These are phyloP conservation scores for Oostethus manadensis DNA, from an alignment of 2,113 vertebrate genomes.

Conservation along the genomic window DNA sequence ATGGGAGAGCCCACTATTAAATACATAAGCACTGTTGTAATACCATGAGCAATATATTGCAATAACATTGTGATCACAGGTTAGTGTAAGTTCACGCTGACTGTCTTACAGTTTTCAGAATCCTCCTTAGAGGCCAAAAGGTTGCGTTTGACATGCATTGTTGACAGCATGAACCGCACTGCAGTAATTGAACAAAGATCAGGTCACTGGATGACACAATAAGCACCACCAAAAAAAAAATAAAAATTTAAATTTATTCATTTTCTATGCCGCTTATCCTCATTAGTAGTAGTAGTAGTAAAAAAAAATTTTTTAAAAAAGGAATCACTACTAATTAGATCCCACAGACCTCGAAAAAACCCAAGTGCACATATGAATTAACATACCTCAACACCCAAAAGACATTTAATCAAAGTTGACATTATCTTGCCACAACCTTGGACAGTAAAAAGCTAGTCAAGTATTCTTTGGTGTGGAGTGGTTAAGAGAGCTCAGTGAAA, in stretches of 20 bases:
- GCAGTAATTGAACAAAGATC: slow-evolving; percentile 30
- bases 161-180: slow-evolving; percentile 6
- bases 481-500: slow-evolving; percentile 6
- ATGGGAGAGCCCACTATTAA: too few relatives aligned
- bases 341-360: slow-evolving; percentile 19
- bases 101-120: neutral
- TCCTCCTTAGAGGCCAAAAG: slow-evolving; percentile 3
- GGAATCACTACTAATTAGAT: slow-evolving; percentile 38
- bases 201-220: slow-evolving; percentile 24
- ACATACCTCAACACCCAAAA: slow-evolving; percentile 12
- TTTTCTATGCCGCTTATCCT: too few relatives aligned
- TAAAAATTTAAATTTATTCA: too few relatives aligned
- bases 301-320: too few relatives aligned
- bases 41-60: too few relatives aligned
- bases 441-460: neutral
- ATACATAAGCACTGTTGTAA: too few relatives aligned
- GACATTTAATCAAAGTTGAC: slow-evolving; percentile 2
- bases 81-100: too few relatives aligned
- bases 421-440: slow-evolving; percentile 9
- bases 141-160: slow-evolving; percentile 17
- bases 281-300: too few relatives aligned
- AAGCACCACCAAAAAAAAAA: slow-evolving; percentile 7
- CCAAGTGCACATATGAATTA: slow-evolving; percentile 15
- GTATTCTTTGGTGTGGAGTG: slow-evolving; percentile 11
- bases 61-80: too few relatives aligned